These are phyloP conservation scores for Botrylloides violaceus DNA, from an alignment of 23 tunicate genomes.

Conservation along the genomic window DNA sequence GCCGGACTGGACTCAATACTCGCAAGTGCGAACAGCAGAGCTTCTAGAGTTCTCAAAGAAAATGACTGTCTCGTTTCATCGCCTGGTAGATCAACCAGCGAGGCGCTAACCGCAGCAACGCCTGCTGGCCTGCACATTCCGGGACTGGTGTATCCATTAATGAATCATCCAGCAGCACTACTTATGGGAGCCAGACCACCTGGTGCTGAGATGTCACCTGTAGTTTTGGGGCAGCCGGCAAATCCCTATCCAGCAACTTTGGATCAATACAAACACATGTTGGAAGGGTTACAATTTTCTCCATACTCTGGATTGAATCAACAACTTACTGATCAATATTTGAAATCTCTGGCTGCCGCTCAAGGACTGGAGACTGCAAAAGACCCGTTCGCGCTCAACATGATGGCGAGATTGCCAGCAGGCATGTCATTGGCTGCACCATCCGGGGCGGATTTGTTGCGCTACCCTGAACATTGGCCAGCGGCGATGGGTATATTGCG, in stretches of 20 bases:
- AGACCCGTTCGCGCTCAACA: slow-evolving; percentile 6
- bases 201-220: slow-evolving; percentile 18
- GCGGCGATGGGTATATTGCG: slow-evolving; percentile 15
- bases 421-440: slow-evolving; percentile 15
- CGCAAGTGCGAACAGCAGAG: not conserved
- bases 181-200: slow-evolving; percentile 16
- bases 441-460: not conserved
- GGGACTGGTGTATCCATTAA: slow-evolving; percentile 15
- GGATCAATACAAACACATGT: slow-evolving; percentile 5
- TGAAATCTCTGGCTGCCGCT: slow-evolving; percentile 2
- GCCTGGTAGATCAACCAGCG: slow-evolving; percentile 6
- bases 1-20: slow-evolving; percentile 9
- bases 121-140: slow-evolving; percentile 20
- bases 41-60: not conserved
- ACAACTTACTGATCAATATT: slow-evolving; percentile 14
- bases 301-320: slow-evolving; percentile 6
- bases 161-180: not conserved
- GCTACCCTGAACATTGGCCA: slow-evolving; percentile 14
- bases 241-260: slow-evolving; percentile 11
- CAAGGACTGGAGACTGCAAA: slow-evolving; percentile 8
- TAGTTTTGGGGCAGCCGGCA: slow-evolving; percentile 9
- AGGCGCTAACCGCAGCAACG: not conserved
- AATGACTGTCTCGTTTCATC: slow-evolving; percentile 1
- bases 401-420: slow-evolving; percentile 5
- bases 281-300: slow-evolving; percentile 8